Evolutionary conservation across 2,113 vertebrate genomes (phyloP), one percentile per base, ranked within the genome.

Genomic region (Indri indri): DNA sequence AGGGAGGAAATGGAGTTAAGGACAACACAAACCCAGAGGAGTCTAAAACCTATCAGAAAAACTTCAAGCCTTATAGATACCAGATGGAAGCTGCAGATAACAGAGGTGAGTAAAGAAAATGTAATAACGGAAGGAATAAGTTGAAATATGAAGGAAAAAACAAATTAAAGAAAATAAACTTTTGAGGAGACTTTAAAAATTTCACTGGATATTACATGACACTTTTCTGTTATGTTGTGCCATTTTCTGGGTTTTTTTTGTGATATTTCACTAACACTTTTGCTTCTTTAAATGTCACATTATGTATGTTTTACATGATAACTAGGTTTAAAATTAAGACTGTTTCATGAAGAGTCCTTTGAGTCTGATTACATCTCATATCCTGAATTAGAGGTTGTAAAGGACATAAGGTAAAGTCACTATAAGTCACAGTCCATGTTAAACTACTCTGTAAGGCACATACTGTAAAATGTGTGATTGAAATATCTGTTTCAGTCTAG

Each of bases 401-500:
- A 81, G 59, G 23, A 74, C 34, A 61, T 20, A 95, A n/a, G 34
- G 40, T 42, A 91, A 1, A 61, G 57, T 61, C 40, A 61, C 30
- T 76, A 4, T 74, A 74, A 76, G 61, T 54, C 11, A 79, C 6
- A 45, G 57, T 63, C 22, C 73, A 16, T 73, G 50, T 61, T 82
- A 87, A 61, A 90, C 50, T 90, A 80, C 77, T 70, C 54, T 85
- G 81, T 83, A 87, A 90, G 74, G 27, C 70, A 65, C 25, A 88
- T 17, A 37, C 65, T 68, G 13, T 87, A 91, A 90, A 93, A 81
- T 27, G 13, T 79, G 25, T 90, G 57, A 70, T 92, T 92, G 45
- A 70, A 97, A 95, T 73, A 32, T 92, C 83, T 90, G 79, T 70
- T 95, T 89, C 79, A 50, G 77, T 61, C 20, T 80, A 84, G 30